A percentile compares a stretch with the other conserved stretches of the same genome.
phyloP scores from a whole-genome alignment of 2,888 invertebrate genomes.

The Eristalinus sepulchralis region DNA sequence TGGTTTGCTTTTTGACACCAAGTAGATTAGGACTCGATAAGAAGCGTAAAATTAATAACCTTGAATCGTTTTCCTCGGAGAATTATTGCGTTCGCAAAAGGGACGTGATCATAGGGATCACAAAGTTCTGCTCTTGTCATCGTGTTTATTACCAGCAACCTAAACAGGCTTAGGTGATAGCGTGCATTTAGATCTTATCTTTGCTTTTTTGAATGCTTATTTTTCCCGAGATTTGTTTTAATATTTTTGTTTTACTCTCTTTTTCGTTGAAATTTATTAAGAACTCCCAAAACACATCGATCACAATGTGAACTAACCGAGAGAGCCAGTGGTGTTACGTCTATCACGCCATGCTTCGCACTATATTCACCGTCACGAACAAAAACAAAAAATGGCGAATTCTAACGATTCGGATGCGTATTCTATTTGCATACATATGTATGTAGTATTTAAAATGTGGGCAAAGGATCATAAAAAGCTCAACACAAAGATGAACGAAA shows the following conservation, averaged over 20 bases:
- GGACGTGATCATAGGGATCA: conserved; percentile 39
- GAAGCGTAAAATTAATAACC: conserved; percentile 64
- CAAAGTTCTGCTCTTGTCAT: conserved; percentile 11
- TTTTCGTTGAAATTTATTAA: conserved; percentile 1
- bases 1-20: conserved; percentile 63
- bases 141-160: background rate
- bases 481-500: too few relatives aligned
- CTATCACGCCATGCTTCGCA: too few relatives aligned
- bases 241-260: background rate
- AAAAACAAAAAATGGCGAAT: too few relatives aligned
- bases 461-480: too few relatives aligned
- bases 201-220: conserved; percentile 41
- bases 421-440: too few relatives aligned
- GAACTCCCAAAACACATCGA: conserved; percentile 45
- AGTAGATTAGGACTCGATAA: conserved; percentile 57
- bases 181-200: conserved; percentile 57
- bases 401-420: too few relatives aligned
- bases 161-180: conserved; percentile 33
- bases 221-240: background rate
- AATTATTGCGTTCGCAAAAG: conserved; percentile 33
- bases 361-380: too few relatives aligned
- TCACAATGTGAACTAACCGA: conserved; percentile 25
- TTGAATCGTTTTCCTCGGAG: conserved; percentile 49
- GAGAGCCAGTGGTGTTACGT: conserved; percentile 8
- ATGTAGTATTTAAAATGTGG: too few relatives aligned